These are phyloP conservation scores for Adoxophyes honmai DNA, from an alignment of 1,140 invertebrate species.

Conservation along the genomic window DNA sequence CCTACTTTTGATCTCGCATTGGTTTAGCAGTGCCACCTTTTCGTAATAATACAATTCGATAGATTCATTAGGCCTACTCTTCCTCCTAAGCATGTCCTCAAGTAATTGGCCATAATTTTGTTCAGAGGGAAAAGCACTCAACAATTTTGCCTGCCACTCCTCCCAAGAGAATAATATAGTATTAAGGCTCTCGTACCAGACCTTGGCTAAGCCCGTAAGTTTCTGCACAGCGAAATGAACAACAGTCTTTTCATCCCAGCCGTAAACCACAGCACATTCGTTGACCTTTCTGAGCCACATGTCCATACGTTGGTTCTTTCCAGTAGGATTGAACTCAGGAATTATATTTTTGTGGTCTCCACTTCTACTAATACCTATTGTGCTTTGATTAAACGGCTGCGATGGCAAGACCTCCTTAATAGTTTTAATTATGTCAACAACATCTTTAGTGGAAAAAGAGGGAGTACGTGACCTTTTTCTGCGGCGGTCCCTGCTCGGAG, in stretches of 20 bases:
- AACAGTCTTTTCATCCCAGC: constrained; percentile 27
- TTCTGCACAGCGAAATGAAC: constrained; percentile 30
- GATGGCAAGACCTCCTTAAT: background rate
- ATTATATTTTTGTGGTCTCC: constrained; percentile 22
- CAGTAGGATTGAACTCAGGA: constrained; percentile 25
- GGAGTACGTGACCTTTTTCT: constrained; percentile 13
- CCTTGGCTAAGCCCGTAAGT: constrained; percentile 22
- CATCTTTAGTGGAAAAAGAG: constrained; percentile 11
- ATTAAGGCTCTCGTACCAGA: constrained; percentile 25
- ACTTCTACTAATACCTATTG: background rate
- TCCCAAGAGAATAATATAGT: constrained; percentile 13
- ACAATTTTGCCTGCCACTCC: constrained; percentile 8
- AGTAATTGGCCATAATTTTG: constrained; percentile 12
- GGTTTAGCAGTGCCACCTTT: constrained; percentile 8
- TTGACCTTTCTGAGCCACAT: constrained; percentile 29
- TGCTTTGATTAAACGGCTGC: background rate
- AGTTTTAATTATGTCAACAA: constrained; percentile 9
- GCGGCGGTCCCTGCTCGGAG: background rate
- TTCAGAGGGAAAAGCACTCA: constrained; percentile 1
- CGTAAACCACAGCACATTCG: constrained; percentile 27
- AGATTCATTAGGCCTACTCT: constrained; percentile 3
- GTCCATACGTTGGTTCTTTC: constrained; percentile 24
- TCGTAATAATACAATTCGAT: constrained; percentile 16
- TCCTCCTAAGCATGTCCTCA: constrained; percentile 7
- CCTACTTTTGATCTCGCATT: constrained; percentile 19